Conservation (phyloP, 2,113 vertebrate species). For the Toxotes chatareus region DNA sequence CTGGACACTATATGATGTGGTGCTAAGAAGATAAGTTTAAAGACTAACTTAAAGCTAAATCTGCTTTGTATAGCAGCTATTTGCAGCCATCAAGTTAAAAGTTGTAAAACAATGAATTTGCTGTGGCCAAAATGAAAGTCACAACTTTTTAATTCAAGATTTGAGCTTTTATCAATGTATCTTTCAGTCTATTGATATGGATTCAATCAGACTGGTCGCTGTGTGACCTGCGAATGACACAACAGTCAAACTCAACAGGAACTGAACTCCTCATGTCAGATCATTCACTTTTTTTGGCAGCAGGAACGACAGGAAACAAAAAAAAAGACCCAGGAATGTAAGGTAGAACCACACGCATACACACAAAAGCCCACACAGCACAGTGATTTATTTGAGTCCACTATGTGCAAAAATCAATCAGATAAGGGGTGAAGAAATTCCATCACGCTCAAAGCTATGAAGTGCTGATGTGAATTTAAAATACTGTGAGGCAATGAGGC, state of each 20-base stretch:
- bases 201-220: no score
- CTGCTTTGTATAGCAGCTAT: no score
- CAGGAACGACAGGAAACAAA: not conserved
- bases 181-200: no score
- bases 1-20: no score
- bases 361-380: slow-evolving; percentile 7
- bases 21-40: no score
- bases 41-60: no score
- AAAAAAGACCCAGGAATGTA: slow-evolving; percentile 18
- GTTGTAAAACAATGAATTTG: no score
- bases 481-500: slow-evolving; percentile 56
- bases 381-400: slow-evolving; percentile 40
- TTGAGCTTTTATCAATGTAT: no score
- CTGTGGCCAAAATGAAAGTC: no score
- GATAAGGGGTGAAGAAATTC: slow-evolving; percentile 46
- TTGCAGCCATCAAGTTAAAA: no score
- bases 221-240: no score
- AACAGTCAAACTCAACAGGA: not conserved
- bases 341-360: slow-evolving; percentile 7
- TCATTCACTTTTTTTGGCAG: not conserved
- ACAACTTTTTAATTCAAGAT: no score
- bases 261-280: not conserved
- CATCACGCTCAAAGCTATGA: slow-evolving; percentile 41
- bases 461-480: slow-evolving; percentile 67
- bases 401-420: slow-evolving; percentile 56